These are phyloP conservation scores for Diaprepes abbreviatus DNA, from an alignment of 2,888 invertebrate genomes.

Conservation along the genomic window DNA sequence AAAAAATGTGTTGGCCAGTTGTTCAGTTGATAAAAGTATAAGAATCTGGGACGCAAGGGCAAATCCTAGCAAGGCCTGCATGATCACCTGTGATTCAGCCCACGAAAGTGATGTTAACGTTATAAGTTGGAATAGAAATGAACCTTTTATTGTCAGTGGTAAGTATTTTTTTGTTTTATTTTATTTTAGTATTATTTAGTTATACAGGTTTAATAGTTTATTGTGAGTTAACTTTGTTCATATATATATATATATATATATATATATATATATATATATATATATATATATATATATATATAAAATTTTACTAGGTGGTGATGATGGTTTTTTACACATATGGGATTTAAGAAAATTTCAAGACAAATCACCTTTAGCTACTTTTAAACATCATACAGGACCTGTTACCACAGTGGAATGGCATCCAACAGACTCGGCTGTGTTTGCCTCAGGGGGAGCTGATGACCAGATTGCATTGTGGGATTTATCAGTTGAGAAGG, in stretches of 20 bases:
- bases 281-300: too few species aligned
- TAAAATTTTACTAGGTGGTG: slow-evolving; percentile 87
- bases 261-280: too few species aligned
- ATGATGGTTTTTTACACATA: slow-evolving; percentile 93
- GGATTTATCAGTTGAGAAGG: slow-evolving; percentile 94
- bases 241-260: too few species aligned
- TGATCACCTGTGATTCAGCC: slow-evolving; percentile 87
- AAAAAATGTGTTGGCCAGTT: slow-evolving; percentile 87
- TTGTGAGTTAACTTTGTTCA: too few species aligned
- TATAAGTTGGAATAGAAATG: slow-evolving; percentile 94
- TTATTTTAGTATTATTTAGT: too few species aligned
- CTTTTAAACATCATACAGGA: slow-evolving; percentile 94
- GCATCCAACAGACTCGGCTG: slow-evolving; percentile 94
- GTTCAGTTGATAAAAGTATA: slow-evolving; percentile 90
- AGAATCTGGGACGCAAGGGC: slow-evolving; percentile 97
- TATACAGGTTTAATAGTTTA: too few species aligned
- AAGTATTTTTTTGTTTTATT: slow-evolving; percentile 54
- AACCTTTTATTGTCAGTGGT: slow-evolving; percentile 90
- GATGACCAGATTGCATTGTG: slow-evolving; percentile 97
- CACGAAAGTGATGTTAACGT: slow-evolving; percentile 97
- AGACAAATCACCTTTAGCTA: slow-evolving; percentile 85
- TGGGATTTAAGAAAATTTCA: slow-evolving; percentile 96
- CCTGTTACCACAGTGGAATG: slow-evolving; percentile 97
- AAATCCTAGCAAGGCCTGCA: slow-evolving; percentile 89
- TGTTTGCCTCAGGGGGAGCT: slow-evolving; percentile 92